Percentiles rank a stretch among this genome's conserved stretches.
Evolutionary conservation across 2,888 invertebrate species (phyloP).

Genomic region (Bombylius discolor): DNA sequence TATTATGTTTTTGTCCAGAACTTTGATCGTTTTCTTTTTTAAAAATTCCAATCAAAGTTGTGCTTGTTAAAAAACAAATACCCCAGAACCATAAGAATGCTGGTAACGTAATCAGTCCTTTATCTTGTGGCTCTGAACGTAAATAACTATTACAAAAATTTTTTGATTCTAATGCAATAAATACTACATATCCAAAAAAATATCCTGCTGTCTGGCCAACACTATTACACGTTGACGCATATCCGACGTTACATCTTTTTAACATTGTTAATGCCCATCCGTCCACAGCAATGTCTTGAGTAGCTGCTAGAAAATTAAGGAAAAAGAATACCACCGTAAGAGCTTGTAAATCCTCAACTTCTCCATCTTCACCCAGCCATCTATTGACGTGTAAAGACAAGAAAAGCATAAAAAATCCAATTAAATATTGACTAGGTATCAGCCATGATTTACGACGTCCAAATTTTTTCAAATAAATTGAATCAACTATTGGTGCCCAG

Average conservation of each 20-base stretch:
- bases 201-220: constrained; percentile 98
- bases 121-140: constrained; percentile 51
- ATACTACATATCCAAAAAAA: constrained; percentile 91
- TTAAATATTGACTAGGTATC: constrained; percentile 84
- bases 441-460: constrained; percentile 94
- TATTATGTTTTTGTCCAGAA: constrained; percentile 21
- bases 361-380: constrained; percentile 57
- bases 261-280: constrained; percentile 99
- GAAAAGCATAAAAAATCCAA: constrained; percentile 79
- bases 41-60: constrained; percentile 77
- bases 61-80: constrained; percentile 75
- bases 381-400: constrained; percentile 61
- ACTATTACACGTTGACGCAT: constrained; percentile 97
- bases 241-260: constrained; percentile 91
- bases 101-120: constrained; percentile 58
- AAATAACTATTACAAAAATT: constrained; percentile 93
- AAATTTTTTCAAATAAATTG: constrained; percentile 67
- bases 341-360: constrained; percentile 48
- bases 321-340: constrained; percentile 79
- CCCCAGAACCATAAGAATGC: constrained; percentile 95
- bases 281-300: constrained; percentile 98
- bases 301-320: constrained; percentile 92
- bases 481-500: constrained; percentile 98
- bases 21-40: constrained; percentile 58
- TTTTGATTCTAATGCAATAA: constrained; percentile 89